Evolutionary conservation across 1,140 invertebrate species (phyloP), one percentile per base, ranked within the genome.

Genomic region (Drosophila biarmipes): DNA sequence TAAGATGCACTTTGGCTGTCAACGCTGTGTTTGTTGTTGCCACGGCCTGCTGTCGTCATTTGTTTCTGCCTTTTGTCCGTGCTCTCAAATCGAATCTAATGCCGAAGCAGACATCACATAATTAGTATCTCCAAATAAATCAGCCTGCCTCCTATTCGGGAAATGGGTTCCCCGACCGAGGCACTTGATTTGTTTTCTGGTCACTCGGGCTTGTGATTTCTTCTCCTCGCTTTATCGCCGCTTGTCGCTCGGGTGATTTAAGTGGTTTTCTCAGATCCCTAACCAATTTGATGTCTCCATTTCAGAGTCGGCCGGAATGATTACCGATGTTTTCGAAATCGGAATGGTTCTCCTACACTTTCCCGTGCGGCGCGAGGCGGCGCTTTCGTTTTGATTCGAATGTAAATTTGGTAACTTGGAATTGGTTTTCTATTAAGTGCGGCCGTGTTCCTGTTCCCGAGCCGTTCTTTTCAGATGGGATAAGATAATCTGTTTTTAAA

Each of bases 71-170:
- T 10, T 31, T 49, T 66, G n/a, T 61, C 7, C 7, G 24, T n/a
- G 24, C 6, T 3, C 56, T 35, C 31, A 6, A 40, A 31, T 62
- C 14, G 61, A 29, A 69, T 69, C 66, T 69, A 68, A 69, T 55
- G 27, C 63, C 27, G 63, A 73, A 53, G 51, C 52, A 77, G 74
- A 78, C 69, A 80, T 82, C 73, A 74, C 73, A 85, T 87, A 87
- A 87, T 87, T 87, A 89, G 84, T 84, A 63, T 84, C 79, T 87
- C 63, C 52, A 80, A 87, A 87, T 87, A 87, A 87, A 87, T 87
- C 84, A 89, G 46, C 45, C 67, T 58, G 75, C 54, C 64, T 73
- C 61, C 71, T 52, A 78, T 78, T 63, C 62, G 68, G 40, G 24
- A 54, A 64, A 64, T 73, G 8, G 56, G 43, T 21, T 46, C 34